Evolutionary conservation across 2,888 invertebrate species (phyloP).

Genomic region (Plagodis dolabraria): DNA sequence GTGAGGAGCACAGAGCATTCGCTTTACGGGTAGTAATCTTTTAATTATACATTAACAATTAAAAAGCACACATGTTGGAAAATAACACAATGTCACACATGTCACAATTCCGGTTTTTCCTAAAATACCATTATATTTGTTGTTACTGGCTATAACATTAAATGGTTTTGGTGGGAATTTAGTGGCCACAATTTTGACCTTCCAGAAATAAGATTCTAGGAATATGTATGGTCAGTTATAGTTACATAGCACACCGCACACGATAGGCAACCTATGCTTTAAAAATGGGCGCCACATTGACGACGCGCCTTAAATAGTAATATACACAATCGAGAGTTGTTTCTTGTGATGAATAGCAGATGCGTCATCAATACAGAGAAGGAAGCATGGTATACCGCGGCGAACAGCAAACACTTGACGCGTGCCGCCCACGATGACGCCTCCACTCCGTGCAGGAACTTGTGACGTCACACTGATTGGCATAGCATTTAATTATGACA

Average conservation of each 20-base stretch:
- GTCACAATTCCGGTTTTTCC: no score
- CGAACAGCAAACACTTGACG: constrained; percentile 59
- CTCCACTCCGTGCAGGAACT: constrained; percentile 39
- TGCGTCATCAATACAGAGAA: constrained; percentile 68
- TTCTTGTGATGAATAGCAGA: constrained; percentile 43
- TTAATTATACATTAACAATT: no score
- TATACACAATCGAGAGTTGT: constrained; percentile 47
- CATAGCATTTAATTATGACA: constrained; percentile 45
- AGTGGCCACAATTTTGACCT: background rate
- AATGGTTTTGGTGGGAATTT: constrained; percentile 3
- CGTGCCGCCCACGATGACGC: constrained; percentile 56
- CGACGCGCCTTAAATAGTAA: constrained; percentile 69
- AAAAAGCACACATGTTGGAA: no score
- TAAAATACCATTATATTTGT: background rate
- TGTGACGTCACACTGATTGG: constrained; percentile 50
- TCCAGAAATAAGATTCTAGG: constrained; percentile 15
- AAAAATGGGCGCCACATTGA: constrained; percentile 34
- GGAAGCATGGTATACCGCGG: constrained; percentile 52
- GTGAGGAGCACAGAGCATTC: no score
- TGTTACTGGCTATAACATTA: background rate
- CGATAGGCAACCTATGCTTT: constrained; percentile 29
- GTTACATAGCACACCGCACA: constrained; percentile 16
- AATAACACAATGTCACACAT: no score
- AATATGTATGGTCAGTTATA: constrained; percentile 28
- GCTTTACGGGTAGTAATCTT: no score